Conservation (phyloP, 2,888 invertebrate genomes). For the Andricus quercusramuli region DNA sequence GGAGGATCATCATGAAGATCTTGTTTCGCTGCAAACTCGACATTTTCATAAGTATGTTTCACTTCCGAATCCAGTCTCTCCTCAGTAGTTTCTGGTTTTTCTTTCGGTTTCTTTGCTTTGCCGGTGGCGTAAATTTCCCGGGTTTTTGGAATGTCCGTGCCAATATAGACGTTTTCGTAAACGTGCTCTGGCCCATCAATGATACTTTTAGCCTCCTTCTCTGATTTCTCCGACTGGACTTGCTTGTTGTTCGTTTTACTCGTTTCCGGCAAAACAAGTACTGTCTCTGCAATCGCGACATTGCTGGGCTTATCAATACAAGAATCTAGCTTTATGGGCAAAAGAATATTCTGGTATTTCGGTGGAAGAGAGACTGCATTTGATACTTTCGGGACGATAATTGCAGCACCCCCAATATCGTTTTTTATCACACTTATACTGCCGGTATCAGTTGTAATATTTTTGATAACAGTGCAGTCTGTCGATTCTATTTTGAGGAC, state of each 20-base stretch:
- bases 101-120: slow-evolving; percentile 47
- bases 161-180: slow-evolving; percentile 69
- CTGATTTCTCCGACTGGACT: slow-evolving; percentile 42
- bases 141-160: slow-evolving; percentile 61
- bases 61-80: slow-evolving; percentile 24
- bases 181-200: slow-evolving; percentile 62
- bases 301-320: slow-evolving; percentile 42
- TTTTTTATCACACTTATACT: slow-evolving; percentile 40
- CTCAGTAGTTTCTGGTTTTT: slow-evolving; percentile 42
- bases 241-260: slow-evolving; percentile 10
- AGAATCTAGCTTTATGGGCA: slow-evolving; percentile 64
- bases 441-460: slow-evolving; percentile 35
- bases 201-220: slow-evolving; percentile 51
- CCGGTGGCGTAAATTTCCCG: slow-evolving; percentile 51
- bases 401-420: slow-evolving; percentile 2
- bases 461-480: slow-evolving; percentile 41
- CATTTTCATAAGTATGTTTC: slow-evolving; percentile 66
- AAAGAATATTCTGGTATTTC: slow-evolving; percentile 69
- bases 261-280: slow-evolving; percentile 24
- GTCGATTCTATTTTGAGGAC: slow-evolving; percentile 42
- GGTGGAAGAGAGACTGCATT: slow-evolving; percentile 53
- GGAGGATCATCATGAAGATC: slow-evolving; percentile 49
- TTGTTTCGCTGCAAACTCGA: slow-evolving; percentile 56
- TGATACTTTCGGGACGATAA: slow-evolving; percentile 36
- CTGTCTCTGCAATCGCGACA: slow-evolving; percentile 17